phyloP scores from a whole-genome alignment of 2,113 vertebrate species.

The Sclerurus mexicanus region DNA sequence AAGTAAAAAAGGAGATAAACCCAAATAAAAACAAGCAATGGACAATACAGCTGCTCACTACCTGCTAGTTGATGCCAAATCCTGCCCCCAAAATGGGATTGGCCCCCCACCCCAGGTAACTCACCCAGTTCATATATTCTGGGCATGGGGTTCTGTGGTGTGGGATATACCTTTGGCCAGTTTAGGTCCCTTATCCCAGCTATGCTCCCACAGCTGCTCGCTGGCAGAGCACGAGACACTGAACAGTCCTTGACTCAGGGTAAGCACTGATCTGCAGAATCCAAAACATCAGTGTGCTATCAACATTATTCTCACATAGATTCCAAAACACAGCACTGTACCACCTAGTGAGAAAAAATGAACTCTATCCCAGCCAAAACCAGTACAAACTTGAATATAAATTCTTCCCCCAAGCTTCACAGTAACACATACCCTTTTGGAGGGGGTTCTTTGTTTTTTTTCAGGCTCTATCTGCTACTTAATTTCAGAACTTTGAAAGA shows the following conservation, averaged over 20 bases:
- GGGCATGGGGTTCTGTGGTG: neutral
- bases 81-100: neutral
- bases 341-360: neutral
- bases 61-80: neutral
- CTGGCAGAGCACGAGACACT: neutral
- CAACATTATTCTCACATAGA: neutral
- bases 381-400: neutral
- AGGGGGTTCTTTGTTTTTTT: rapidly evolving
- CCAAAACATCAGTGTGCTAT: neutral
- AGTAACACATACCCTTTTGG: neutral
- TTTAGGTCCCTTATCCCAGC: neutral
- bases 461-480: neutral
- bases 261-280: neutral
- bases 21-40: neutral
- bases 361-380: neutral
- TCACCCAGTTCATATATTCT: neutral
- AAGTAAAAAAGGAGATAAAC: neutral
- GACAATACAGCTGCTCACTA: neutral
- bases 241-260: too few relatives aligned
- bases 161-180: neutral
- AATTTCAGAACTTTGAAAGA: neutral
- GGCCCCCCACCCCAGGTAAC: neutral
- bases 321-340: neutral
- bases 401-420: neutral
- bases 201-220: rapidly evolving